Evolutionary conservation across 2,797 vertebrate species (phyloP), one percentile per base, ranked within the genome.

Genomic region (Eulemur coronatus): DNA sequence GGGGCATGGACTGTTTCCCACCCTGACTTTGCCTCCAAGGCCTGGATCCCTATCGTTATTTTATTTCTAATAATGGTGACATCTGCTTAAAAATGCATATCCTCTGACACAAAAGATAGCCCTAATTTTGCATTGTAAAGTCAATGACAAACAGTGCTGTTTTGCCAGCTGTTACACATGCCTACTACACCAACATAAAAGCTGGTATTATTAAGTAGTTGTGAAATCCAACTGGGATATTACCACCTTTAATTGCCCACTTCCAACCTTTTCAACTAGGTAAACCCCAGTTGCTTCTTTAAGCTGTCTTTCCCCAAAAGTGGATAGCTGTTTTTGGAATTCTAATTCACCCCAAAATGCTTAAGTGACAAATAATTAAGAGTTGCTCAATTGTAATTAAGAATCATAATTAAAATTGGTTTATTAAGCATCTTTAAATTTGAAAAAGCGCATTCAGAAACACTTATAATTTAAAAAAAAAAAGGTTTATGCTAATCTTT

Each of bases 151-250:
- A 84, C 70, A 72, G 91, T 59, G 95, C 97, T 98, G 97, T 75
- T 97, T 97, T 96, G 84, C 97, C 98, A 98, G 98, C 98, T 98
- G 98, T 97, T 97, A 92, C 67, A 18, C 76, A 52, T 89, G 95
- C 76, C 88, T 15, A 2, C 91, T 85, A 85, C 80, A 67, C 96
- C 91, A 78, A 82, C 94, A 82, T 72, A 73, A 97, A 95, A 90
- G 93, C 92, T 96, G 69, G 70, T 94, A 81, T 97, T 98, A 97
- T 95, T 95, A 97, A 98, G 96, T 96, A 96, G 92, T 94, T 96
- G 92, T 96, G 96, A 97, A 97, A 97, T 97, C 96, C 97, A 98
- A 72, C 98, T 96, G 97, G 91, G 96, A 95, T 96, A 96, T 97
- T 86, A 78, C 96, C 97, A 98, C 97, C 96, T 97, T 92, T 96